These are phyloP conservation scores for Apodemus sylvaticus DNA, from an alignment of 2,113 vertebrate genomes.

Conservation along the genomic window DNA sequence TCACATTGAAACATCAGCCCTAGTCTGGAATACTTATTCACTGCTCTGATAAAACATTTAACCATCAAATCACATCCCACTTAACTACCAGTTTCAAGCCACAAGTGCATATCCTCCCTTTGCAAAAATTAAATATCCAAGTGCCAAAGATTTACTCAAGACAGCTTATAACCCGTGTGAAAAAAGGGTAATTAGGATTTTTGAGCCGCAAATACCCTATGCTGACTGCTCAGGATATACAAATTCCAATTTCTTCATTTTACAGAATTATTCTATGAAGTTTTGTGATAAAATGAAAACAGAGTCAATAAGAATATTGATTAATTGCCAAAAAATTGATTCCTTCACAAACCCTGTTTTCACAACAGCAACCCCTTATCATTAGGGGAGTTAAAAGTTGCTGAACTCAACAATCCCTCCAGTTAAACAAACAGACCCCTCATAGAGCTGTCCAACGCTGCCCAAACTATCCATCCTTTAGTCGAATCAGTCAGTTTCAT, in stretches of 20 bases:
- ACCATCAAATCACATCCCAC: slow-evolving; percentile 48
- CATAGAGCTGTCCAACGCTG: slow-evolving; percentile 83
- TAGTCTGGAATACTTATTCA: slow-evolving; percentile 24
- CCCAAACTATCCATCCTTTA: slow-evolving; percentile 83
- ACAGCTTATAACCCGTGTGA: slow-evolving; percentile 54
- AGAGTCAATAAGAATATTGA: slow-evolving; percentile 58
- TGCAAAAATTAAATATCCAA: slow-evolving; percentile 59
- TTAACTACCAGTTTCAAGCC: slow-evolving; percentile 58
- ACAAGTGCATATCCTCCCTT: slow-evolving; percentile 46
- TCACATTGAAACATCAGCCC: slow-evolving; percentile 23
- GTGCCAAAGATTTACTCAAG: slow-evolving; percentile 28
- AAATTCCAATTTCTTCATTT: slow-evolving; percentile 54
- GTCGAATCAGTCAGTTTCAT: slow-evolving; percentile 82
- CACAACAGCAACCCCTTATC: slow-evolving; percentile 71
- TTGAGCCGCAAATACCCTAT: slow-evolving; percentile 53
- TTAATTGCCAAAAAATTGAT: slow-evolving; percentile 67
- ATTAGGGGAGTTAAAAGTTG: slow-evolving; percentile 74
- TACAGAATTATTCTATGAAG: slow-evolving; percentile 35
- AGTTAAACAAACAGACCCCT: slow-evolving; percentile 82
- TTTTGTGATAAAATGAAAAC: slow-evolving; percentile 60
- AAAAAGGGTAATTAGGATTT: slow-evolving; percentile 53
- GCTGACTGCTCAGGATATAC: slow-evolving; percentile 16
- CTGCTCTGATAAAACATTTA: slow-evolving; percentile 28
- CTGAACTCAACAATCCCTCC: slow-evolving; percentile 81
- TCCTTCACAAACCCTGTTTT: slow-evolving; percentile 75